Evolutionary conservation across 92 coral and sea anemone species (phyloP).

Genomic region (Anthopleura xanthogrammica): DNA sequence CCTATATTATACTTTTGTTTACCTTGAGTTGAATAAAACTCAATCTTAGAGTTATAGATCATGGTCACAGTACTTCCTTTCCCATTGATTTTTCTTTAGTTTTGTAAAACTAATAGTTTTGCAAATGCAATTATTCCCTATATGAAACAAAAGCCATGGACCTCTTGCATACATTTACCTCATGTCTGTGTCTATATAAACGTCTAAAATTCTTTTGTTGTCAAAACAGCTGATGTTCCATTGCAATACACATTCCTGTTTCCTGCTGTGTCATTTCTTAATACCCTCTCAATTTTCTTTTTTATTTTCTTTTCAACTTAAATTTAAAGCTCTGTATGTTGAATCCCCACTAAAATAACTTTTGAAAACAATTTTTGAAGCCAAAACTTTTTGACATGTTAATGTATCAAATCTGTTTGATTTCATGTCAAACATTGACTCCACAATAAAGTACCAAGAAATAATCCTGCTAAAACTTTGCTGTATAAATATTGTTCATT

Average conservation of each 20-base stretch:
- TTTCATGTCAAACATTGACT: background rate
- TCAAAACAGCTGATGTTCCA: conserved; percentile 34
- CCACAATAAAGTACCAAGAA: background rate
- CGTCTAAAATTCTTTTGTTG: conserved; percentile 47
- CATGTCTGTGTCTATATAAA: conserved; percentile 13
- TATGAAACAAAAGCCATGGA: background rate
- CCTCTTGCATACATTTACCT: background rate
- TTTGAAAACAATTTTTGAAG: background rate
- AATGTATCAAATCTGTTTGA: background rate
- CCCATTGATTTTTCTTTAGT: background rate
- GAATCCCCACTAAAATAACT: background rate
- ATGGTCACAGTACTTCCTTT: background rate
- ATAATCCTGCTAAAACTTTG: background rate
- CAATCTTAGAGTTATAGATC: background rate
- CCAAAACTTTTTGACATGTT: background rate
- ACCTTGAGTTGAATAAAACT: background rate
- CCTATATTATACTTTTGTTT: background rate
- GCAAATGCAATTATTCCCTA: background rate
- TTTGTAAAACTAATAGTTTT: background rate
- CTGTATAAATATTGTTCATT: background rate
- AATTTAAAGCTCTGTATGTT: background rate
- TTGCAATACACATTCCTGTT: background rate
- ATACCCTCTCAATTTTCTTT: background rate
- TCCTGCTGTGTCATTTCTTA: conserved; percentile 1
- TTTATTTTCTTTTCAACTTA: background rate